phyloP scores from a whole-genome alignment of 2,113 vertebrate genomes.

The Sardina pilchardus region DNA sequence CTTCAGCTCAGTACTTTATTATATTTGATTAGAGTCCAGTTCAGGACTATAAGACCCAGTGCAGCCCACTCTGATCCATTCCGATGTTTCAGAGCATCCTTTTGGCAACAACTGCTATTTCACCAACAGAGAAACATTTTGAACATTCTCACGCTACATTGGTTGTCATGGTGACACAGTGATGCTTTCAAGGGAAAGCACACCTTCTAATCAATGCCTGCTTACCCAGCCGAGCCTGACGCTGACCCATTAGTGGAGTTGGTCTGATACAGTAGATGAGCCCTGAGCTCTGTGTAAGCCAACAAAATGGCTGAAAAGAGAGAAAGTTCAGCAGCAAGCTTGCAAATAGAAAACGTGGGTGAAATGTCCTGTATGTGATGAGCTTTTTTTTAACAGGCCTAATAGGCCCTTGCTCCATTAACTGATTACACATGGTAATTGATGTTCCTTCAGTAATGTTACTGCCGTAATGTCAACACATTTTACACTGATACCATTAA shows the following conservation, averaged over 20 bases:
- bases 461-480: background rate
- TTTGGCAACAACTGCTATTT: no score
- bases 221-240: no score
- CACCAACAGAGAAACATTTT: no score
- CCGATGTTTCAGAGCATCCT: no score
- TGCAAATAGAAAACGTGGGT: background rate
- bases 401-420: background rate
- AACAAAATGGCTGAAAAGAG: background rate
- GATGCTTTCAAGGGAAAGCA: background rate
- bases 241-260: no score
- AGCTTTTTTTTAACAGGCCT: background rate
- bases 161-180: no score
- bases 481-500: background rate
- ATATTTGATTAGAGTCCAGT: no score
- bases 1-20: no score
- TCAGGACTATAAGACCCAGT: no score
- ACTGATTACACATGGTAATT: background rate
- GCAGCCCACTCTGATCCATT: no score
- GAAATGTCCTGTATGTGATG: background rate
- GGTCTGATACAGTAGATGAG: no score
- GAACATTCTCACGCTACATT: no score
- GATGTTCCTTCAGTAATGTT: background rate
- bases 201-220: background rate
- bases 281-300: background rate
- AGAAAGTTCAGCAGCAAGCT: background rate